Conservation (phyloP, 1,140 invertebrate genomes). For the Magallana gigas region DNA sequence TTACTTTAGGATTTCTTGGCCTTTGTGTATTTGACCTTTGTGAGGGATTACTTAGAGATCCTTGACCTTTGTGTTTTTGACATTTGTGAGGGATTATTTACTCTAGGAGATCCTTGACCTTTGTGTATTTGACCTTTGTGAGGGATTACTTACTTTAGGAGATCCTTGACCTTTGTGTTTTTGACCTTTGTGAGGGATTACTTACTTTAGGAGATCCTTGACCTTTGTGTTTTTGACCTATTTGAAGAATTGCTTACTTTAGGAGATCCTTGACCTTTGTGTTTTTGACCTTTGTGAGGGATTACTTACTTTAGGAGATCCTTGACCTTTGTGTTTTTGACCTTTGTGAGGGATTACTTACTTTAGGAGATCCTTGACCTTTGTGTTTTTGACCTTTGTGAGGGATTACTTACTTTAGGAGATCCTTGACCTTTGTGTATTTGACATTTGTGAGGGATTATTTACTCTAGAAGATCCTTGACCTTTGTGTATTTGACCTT, state of each 20-base stretch:
- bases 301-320: constrained; percentile 80
- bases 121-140: constrained; percentile 76
- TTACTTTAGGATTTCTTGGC: constrained; percentile 80
- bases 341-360: constrained; percentile 54
- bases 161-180: constrained; percentile 79
- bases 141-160: constrained; percentile 77
- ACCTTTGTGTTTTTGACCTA: constrained; percentile 77
- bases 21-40: constrained; percentile 77
- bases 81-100: constrained; percentile 56
- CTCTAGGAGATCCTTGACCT: constrained; percentile 80
- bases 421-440: constrained; percentile 79
- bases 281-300: constrained; percentile 72
- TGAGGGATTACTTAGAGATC: constrained; percentile 75
- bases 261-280: constrained; percentile 80
- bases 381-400: constrained; percentile 76
- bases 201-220: constrained; percentile 80
- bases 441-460: constrained; percentile 57
- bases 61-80: constrained; percentile 78
- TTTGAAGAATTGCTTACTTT: constrained; percentile 64
- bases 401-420: constrained; percentile 77
- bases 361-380: constrained; percentile 80
- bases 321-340: constrained; percentile 78
- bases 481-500: constrained; percentile 78
- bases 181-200: constrained; percentile 56
- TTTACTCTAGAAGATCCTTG: constrained; percentile 80